Base-by-base conservation (phyloP, 2,888 invertebrate genomes). In the Idaea dimidiata region DNA sequence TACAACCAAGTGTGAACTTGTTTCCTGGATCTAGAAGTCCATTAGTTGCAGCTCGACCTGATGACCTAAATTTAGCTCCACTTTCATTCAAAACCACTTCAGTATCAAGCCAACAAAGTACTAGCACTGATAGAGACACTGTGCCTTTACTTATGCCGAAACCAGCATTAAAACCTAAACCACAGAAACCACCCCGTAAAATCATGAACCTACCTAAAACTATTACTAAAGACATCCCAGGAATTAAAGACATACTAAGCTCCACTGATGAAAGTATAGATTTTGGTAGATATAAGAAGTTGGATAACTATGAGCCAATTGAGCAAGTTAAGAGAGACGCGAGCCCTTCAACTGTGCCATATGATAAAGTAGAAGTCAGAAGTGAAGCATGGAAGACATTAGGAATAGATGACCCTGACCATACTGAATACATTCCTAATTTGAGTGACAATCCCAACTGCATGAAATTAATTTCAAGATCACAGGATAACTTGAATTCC, bases 21-120 rank as follows among this genome's bases (percentile, higher is more conserved):
- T 96, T 96, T 79, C 95, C 97, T 24, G 94, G 97, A 18, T 97
- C 97, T 5, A 93, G 97, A 71, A 97, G 96, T 74, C 97, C 97
- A 0, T 82, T 97, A 70, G 96, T 97, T 2, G 95, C 95, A 64
- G 81, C 93, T 7, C 83, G 87, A 63, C 90, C 93, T 62, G 93
- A 93, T 78, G 93, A 93, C 63, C 75, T 93, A 59, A 93, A 88
- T 70, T 80, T 93, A 65, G 89, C 86, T 70, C 87, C 91, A 17
- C 77, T 93, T 10, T 92, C 91, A 64, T 92, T 92, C 66, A 92
- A 91, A 76, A 88, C 89, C 58, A 72, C 86, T 62, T 89, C 92
- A 62, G 83, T 88, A 8, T 86, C 88, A 54, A 89, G 91, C 70
- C 91, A 90, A 68, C 88, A 86, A 64, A 87, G 87, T 66, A 75